Conservation (phyloP, 2,888 invertebrate species). For the Coecobrya sp. region DNA sequence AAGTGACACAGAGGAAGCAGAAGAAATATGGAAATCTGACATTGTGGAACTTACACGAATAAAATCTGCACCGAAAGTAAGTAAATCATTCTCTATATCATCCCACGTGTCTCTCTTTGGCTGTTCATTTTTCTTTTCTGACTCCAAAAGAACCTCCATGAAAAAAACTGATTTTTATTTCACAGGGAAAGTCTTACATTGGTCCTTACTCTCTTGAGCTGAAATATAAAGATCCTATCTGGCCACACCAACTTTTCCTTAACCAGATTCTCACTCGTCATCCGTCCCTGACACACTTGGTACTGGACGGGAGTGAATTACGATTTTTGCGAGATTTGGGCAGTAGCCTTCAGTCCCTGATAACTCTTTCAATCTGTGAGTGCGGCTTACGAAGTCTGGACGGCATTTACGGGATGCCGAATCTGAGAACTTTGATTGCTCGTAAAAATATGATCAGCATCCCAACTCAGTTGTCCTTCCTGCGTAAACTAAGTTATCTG, state of each 20-base stretch:
- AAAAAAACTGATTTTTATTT: not conserved
- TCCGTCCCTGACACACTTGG: conserved; percentile 78
- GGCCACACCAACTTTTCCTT: conserved; percentile 84
- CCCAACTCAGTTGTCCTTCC: conserved; percentile 79
- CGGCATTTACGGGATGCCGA: conserved; percentile 83
- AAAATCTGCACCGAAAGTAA: conserved; percentile 72
- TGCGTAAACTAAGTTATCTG: conserved; percentile 80
- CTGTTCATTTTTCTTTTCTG: conserved; percentile 41
- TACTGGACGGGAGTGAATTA: conserved; percentile 84
- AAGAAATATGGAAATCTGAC: conserved; percentile 78
- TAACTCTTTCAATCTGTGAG: conserved; percentile 82
- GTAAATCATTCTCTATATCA: not conserved
- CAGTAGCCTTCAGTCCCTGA: conserved; percentile 80
- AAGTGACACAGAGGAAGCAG: conserved; percentile 61
- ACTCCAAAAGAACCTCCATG: not conserved
- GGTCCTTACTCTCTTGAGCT: conserved; percentile 62
- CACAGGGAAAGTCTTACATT: conserved; percentile 32
- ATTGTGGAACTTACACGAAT: conserved; percentile 70
- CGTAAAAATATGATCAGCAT: conserved; percentile 81
- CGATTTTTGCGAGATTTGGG: conserved; percentile 83
- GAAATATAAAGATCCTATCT: conserved; percentile 82
- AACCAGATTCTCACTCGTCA: conserved; percentile 78
- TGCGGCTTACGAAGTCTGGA: conserved; percentile 83
- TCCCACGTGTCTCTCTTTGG: not conserved
- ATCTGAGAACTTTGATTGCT: conserved; percentile 83